Evolutionary conservation across 2,797 vertebrate genomes (phyloP).

Genomic region (Poecilia picta): DNA sequence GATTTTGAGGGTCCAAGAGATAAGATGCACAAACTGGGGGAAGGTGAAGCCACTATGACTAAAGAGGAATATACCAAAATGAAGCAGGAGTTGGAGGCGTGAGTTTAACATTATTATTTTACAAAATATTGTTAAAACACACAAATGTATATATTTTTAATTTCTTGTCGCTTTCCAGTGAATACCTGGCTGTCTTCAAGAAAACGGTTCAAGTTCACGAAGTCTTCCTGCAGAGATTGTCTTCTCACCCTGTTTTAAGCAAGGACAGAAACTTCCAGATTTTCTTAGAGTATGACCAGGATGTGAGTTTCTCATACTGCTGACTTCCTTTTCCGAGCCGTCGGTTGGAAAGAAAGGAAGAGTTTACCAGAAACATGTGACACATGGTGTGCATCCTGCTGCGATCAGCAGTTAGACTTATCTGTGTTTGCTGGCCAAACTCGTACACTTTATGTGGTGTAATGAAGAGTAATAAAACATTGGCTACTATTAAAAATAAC

Average conservation of each 20-base stretch:
- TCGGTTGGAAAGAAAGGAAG: conserved; percentile 69
- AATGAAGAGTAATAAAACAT: neutral
- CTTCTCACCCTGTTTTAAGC: conserved; percentile 91
- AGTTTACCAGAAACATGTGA: conserved; percentile 61
- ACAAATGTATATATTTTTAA: neutral
- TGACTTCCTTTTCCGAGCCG: conserved; percentile 65
- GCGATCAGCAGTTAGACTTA: conserved; percentile 72
- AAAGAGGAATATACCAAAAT: conserved; percentile 98
- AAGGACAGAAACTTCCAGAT: conserved; percentile 98
- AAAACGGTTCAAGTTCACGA: conserved; percentile 98
- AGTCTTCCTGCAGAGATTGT: conserved; percentile 93
- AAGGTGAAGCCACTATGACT: conserved; percentile 97
- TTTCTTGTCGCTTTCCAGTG: conserved; percentile 59
- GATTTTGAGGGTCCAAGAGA: conserved; percentile 97
- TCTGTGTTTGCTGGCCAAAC: conserved; percentile 38
- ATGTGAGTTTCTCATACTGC: conserved; percentile 85
- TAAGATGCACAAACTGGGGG: conserved; percentile 98
- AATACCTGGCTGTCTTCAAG: conserved; percentile 98
- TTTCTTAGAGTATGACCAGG: conserved; percentile 98
- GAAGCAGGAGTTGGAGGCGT: conserved; percentile 99
- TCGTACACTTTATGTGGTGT: neutral
- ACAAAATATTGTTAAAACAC: neutral
- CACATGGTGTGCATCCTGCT: conserved; percentile 73
- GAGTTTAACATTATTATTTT: conserved; percentile 63
- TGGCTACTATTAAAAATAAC: neutral